phyloP scores from a whole-genome alignment of 2,888 invertebrate species.

The Bimastos eiseni region DNA sequence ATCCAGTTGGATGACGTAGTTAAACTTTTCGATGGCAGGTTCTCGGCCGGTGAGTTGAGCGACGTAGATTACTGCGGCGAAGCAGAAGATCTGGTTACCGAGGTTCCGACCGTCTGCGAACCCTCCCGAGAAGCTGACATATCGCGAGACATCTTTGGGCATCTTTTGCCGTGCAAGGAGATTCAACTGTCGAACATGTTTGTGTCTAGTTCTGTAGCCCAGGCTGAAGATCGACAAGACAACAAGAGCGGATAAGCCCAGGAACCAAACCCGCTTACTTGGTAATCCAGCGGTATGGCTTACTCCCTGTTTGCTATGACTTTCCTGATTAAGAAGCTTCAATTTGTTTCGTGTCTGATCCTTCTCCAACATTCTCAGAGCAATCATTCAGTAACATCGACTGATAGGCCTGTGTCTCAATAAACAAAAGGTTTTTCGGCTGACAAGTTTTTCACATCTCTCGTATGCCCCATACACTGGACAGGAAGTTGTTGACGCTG shows the following conservation, averaged over 20 bases:
- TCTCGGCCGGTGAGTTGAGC: constrained; percentile 47
- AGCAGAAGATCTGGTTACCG: constrained; percentile 54
- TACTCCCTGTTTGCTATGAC: background rate
- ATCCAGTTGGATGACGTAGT: constrained; percentile 26
- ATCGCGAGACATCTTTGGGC: constrained; percentile 23
- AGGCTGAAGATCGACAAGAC: background rate
- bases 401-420: background rate
- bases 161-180: no score
- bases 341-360: background rate
- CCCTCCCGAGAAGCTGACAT: constrained; percentile 28
- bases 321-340: background rate
- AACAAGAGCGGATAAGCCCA: background rate
- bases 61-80: constrained; percentile 49
- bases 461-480: no score
- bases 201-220: background rate
- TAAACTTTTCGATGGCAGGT: constrained; percentile 43
- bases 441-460: no score
- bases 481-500: no score
- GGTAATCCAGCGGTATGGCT: background rate
- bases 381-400: background rate
- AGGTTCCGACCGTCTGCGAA: constrained; percentile 42
- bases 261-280: background rate
- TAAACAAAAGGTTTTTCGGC: no score
- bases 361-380: background rate
- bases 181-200: background rate